Evolutionary conservation across 2,797 vertebrate species (phyloP), one percentile per base, ranked within the genome.

Genomic region (Platyrinchus mystaceus): DNA sequence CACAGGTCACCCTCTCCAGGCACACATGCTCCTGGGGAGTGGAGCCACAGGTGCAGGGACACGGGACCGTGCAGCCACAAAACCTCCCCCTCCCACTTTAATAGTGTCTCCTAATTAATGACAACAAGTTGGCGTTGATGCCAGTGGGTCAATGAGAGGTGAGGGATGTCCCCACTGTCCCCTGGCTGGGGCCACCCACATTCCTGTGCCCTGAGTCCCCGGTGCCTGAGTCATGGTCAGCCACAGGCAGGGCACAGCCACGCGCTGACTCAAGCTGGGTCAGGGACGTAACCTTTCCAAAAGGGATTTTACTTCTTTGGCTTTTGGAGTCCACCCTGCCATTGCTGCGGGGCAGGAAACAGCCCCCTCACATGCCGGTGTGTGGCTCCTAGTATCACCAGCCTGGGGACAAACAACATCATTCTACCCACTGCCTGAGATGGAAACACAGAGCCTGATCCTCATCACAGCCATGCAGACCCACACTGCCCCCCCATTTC

Each of bases 201-300:
- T 95, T 93, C 96, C 80, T 83, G 37, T 3, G 46, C 41, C 80
- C 66, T 96, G 88, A 96, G 83, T 95, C 69, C 56, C 63, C 3
- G 0, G 10, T 4, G 3, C 17, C 78, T 6, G 36, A 69, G n/a
- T 94, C 92, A 89, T 9, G 58, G 69, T 21, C 80, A 66, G 71
- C 79, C 56, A 2, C 0, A 0, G 64, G 93, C 92, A 88, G 88
- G 93, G 93, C 88, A 74, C 1, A 5, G 88, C 92, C 93, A 91
- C 28, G 10, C 34, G 0, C 58, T 95, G 92, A 95, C 76, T 94
- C 94, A 94, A 62, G 62, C 58, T 15, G 1, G 1, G 0, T 17
- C 2, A 1, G 21, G 75, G 47, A 43, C 9, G 0, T 71, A 81
- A 93, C 86, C 76, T 82, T 75, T 63, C 5, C 12, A 4, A 24